Conservation (phyloP, 2,888 invertebrate genomes). For the Dastarcus helophoroides region DNA sequence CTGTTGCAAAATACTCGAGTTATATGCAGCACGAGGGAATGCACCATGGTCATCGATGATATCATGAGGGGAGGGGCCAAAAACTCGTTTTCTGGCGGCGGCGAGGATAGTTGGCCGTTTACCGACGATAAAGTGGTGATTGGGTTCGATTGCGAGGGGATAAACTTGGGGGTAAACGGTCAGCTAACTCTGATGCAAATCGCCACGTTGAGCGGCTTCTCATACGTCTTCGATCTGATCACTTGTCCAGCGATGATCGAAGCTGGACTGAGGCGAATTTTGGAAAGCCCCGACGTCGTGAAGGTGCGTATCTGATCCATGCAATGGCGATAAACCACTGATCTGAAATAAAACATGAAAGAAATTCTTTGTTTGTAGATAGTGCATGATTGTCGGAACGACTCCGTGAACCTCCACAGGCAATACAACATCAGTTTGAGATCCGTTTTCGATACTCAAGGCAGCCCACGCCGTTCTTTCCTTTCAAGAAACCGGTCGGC, state of each 20-base stretch:
- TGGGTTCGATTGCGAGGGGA: slow-evolving; percentile 87
- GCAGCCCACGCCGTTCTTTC: slow-evolving; percentile 84
- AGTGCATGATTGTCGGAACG: slow-evolving; percentile 86
- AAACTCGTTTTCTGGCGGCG: background rate
- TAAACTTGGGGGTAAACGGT: slow-evolving; percentile 81
- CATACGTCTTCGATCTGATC: slow-evolving; percentile 80
- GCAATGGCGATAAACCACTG: too few species aligned
- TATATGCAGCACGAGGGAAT: slow-evolving; percentile 67
- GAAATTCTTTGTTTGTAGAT: slow-evolving; percentile 45
- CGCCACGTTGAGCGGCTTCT: slow-evolving; percentile 69
- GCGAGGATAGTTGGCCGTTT: slow-evolving; percentile 29
- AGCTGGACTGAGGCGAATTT: slow-evolving; percentile 65
- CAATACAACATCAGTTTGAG: slow-evolving; percentile 75
- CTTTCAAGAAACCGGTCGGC: slow-evolving; percentile 78
- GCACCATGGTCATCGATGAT: slow-evolving; percentile 62
- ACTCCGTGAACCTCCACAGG: slow-evolving; percentile 74
- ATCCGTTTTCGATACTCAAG: slow-evolving; percentile 81
- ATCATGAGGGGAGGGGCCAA: slow-evolving; percentile 40
- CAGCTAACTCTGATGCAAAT: slow-evolving; percentile 78
- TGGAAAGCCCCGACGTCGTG: slow-evolving; percentile 70
- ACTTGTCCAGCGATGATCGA: slow-evolving; percentile 72
- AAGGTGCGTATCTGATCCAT: too few species aligned
- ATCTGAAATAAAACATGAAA: too few species aligned
- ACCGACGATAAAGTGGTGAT: slow-evolving; percentile 47
- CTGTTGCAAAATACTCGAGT: slow-evolving; percentile 73